Evolutionary conservation across 2,113 vertebrate genomes (phyloP), one percentile per base, ranked within the genome.

Genomic region (Gadus macrocephalus): DNA sequence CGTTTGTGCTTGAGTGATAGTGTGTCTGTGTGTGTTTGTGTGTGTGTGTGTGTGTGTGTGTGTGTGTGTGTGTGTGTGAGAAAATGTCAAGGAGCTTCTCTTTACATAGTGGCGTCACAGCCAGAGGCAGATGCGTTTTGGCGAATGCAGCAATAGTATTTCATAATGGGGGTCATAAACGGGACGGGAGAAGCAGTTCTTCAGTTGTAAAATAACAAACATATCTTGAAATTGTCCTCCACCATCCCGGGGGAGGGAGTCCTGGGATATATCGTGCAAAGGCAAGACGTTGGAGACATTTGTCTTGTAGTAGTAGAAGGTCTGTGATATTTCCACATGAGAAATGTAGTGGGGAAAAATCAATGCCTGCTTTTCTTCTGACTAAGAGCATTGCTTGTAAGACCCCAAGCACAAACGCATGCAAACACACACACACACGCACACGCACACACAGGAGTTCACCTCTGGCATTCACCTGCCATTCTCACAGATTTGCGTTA

Each of bases 401-500:
- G 12, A 20, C 25, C 62, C 9, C 22, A 61, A 4, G n/a, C n/a
- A 59, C n/a, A 17, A 6, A 56, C 17, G 7, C 53, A 60, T 3
- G 1, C 22, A 25, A 20, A 25, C 19, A 60, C n/a, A 60, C 15
- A 19, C 14, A n/a, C 31, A 38, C 73, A 65, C 38, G 49, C 64
- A 49, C 28, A 35, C 31, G 38, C 27, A 38, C 62, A 38, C 62
- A 35, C 31, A 6, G 15, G 31, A 49, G 42, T 49, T 49, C 42
- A 14, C 42, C 42, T 49, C 42, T 49, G 2, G 17, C 63, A 38
- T n/a, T 35, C 63, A 68, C 42, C 42, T 72, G 62, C 66, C 19
- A 49, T 22, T 65, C 38, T 67, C 58, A 42, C 70, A 19, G 58
- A 49, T 49, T 49, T 49, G 70, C 4, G 73, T 66, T 69, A 67